These are phyloP conservation scores for Lerema accius DNA, from an alignment of 1,140 invertebrate genomes.

Conservation along the genomic window DNA sequence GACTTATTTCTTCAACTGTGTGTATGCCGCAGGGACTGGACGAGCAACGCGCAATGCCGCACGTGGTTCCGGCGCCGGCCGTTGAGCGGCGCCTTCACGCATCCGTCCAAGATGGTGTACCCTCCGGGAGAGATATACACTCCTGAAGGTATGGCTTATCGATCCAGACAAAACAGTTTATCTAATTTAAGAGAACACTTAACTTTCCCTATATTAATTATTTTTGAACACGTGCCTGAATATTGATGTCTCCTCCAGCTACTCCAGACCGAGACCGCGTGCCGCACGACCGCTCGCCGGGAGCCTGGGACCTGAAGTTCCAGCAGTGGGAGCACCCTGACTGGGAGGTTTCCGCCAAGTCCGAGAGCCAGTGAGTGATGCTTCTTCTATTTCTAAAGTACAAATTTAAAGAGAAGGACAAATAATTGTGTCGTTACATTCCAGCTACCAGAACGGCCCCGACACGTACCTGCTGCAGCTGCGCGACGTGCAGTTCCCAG, in stretches of 20 bases:
- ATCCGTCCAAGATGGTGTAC: slow-evolving; percentile 97
- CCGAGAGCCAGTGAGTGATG: slow-evolving; percentile 92
- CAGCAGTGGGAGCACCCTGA: slow-evolving; percentile 91
- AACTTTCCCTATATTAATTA: no score
- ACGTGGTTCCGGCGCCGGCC: slow-evolving; percentile 92
- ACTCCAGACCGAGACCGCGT: slow-evolving; percentile 84
- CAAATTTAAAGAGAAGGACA: no score
- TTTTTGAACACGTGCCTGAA: no score
- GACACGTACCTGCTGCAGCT: slow-evolving; percentile 97
- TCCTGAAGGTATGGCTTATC: slow-evolving; percentile 84
- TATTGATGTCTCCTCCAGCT: slow-evolving; percentile 44
- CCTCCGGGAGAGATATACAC: slow-evolving; percentile 92
- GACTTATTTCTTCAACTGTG: neutral
- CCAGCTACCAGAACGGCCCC: slow-evolving; percentile 96
- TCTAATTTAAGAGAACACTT: no score
- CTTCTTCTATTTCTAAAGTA: neutral
- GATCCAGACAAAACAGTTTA: no score
- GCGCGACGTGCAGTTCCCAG: slow-evolving; percentile 95
- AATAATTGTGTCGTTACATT: neutral
- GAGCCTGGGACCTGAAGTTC: slow-evolving; percentile 87
- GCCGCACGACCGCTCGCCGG: slow-evolving; percentile 77
- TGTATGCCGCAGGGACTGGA: slow-evolving; percentile 88
- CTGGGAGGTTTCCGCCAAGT: slow-evolving; percentile 91
- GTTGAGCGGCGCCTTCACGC: slow-evolving; percentile 91
- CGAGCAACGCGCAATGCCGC: slow-evolving; percentile 93